Conservation (phyloP, 1,140 invertebrate genomes). For the Zelostemma sp. region DNA sequence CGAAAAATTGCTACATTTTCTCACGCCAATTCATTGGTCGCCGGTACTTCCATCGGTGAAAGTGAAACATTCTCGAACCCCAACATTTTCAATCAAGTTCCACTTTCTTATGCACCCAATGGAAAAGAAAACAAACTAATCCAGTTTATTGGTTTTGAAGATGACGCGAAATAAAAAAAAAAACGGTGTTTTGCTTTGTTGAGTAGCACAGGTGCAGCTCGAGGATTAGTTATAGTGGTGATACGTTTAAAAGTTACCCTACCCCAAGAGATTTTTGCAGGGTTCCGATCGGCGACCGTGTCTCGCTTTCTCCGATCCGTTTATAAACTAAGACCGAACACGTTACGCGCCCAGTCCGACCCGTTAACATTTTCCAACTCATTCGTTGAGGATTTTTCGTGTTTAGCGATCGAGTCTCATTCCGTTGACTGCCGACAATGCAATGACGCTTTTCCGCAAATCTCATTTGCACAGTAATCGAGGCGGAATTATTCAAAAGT, state of each 20-base stretch:
- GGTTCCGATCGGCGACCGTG: conserved; percentile 29
- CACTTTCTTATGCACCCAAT: too few relatives aligned
- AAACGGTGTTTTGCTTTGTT: neutral
- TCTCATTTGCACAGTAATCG: neutral
- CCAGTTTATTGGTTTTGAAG: too few relatives aligned
- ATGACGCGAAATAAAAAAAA: neutral
- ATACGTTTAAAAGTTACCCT: conserved; percentile 20
- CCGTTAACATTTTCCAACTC: conserved; percentile 47
- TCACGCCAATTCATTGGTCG: too few relatives aligned
- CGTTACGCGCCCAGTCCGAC: conserved; percentile 51
- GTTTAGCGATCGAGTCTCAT: conserved; percentile 3
- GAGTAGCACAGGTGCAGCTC: neutral
- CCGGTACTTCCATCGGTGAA: too few relatives aligned
- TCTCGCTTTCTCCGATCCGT: conserved; percentile 53
- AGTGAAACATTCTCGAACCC: too few relatives aligned
- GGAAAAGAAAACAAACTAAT: too few relatives aligned
- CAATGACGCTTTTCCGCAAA: neutral
- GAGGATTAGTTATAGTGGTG: conserved; percentile 10
- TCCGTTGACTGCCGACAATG: neutral
- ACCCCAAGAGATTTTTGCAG: conserved; percentile 27
- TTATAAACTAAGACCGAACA: conserved; percentile 56
- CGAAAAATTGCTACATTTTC: too few relatives aligned
- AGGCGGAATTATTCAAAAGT: too few relatives aligned
- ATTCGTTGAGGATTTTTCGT: conserved; percentile 3
- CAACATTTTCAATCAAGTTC: too few relatives aligned